Percentiles rank a stretch among this genome's conserved stretches.
These are phyloP conservation scores for Corythaixoides concolor DNA, from an alignment of 2,113 vertebrate genomes.

Conservation along the genomic window DNA sequence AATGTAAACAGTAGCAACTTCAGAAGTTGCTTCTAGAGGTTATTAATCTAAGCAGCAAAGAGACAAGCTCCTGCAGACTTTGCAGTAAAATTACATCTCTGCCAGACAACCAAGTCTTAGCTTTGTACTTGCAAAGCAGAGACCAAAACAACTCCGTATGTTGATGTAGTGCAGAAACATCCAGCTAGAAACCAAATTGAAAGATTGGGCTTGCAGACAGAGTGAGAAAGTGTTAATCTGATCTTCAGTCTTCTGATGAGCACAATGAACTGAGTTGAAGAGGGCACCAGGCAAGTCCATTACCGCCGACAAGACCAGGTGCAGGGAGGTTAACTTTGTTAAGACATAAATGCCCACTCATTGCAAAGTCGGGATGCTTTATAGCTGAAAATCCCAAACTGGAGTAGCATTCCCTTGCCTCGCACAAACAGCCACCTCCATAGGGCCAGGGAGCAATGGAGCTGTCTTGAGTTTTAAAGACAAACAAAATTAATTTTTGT, in stretches of 20 bases:
- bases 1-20: constrained; percentile 46
- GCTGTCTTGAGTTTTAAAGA: not conserved
- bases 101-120: constrained; percentile 21
- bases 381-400: not conserved
- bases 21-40: constrained; percentile 1
- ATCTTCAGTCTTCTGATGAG: constrained; percentile 15
- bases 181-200: not conserved
- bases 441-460: not conserved
- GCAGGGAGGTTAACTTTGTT: constrained; percentile 26
- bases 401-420: not conserved
- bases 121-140: constrained; percentile 31
- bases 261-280: constrained; percentile 15
- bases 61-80: constrained; percentile 28
- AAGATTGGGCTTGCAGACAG: constrained; percentile 2
- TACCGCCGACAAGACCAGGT: not conserved
- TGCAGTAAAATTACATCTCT: constrained; percentile 36
- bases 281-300: constrained; percentile 34
- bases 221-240: constrained; percentile 30
- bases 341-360: not conserved
- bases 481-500: not conserved
- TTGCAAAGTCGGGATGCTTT: not conserved
- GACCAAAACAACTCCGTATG: not conserved
- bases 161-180: constrained; percentile 26
- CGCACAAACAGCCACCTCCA: not conserved
- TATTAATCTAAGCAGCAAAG: constrained; percentile 22